Evolutionary conservation across 2,888 invertebrate species (phyloP).

Genomic region (Perithous albicinctus): DNA sequence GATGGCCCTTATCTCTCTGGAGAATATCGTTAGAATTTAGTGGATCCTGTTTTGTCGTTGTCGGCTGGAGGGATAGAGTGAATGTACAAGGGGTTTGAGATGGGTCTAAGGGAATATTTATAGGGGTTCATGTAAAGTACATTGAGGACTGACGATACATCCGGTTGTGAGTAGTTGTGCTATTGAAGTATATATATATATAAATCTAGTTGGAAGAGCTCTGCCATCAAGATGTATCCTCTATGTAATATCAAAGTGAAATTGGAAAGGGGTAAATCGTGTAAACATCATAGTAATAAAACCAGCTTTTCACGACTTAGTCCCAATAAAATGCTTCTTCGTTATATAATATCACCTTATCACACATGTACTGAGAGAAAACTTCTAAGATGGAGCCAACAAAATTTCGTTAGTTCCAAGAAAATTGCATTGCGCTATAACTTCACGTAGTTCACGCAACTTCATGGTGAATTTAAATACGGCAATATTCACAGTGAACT

Average conservation of each 20-base stretch:
- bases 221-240: not conserved
- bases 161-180: not conserved
- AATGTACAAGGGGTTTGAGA: not conserved
- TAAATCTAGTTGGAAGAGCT: not conserved
- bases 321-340: not conserved
- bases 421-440: too few species aligned
- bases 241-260: not conserved
- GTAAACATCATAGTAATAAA: not conserved
- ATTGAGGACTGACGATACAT: not conserved
- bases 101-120: constrained; percentile 18
- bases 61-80: constrained; percentile 19
- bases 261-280: not conserved
- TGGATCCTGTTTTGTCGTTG: constrained; percentile 56
- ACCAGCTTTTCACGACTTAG: not conserved
- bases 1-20: constrained; percentile 58
- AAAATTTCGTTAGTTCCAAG: too few species aligned
- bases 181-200: constrained; percentile 3
- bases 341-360: too few species aligned
- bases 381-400: too few species aligned
- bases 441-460: too few species aligned
- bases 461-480: too few species aligned
- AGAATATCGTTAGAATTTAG: constrained; percentile 60
- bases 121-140: not conserved
- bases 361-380: too few species aligned
- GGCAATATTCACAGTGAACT: too few species aligned